Evolutionary conservation across 2,113 vertebrate species (phyloP).

Genomic region (Fregata magnificens): DNA sequence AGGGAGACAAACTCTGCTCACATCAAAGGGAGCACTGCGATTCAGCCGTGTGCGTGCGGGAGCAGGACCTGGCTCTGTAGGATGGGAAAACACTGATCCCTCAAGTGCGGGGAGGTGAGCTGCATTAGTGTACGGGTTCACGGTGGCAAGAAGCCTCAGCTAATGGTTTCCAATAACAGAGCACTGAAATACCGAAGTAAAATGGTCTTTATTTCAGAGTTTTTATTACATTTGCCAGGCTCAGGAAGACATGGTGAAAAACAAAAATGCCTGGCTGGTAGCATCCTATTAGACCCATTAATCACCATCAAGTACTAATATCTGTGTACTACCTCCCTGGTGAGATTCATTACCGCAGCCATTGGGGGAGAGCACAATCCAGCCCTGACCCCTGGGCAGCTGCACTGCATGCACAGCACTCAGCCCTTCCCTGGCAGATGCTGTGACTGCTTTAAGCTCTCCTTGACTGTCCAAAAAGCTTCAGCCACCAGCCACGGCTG

Average conservation of each 20-base stretch:
- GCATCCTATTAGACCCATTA: background rate
- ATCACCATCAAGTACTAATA: background rate
- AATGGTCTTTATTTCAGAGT: background rate
- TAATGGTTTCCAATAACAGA: background rate
- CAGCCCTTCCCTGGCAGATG: background rate
- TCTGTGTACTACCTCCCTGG: background rate
- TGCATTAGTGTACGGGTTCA: fast-evolving
- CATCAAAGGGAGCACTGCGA: fast-evolving
- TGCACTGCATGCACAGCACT: background rate
- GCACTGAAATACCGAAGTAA: background rate
- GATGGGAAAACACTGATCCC: fast-evolving
- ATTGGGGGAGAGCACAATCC: background rate
- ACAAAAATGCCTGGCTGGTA: background rate
- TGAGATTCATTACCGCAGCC: background rate
- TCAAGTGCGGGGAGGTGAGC: fast-evolving
- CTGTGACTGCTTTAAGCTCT: background rate
- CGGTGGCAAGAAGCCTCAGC: background rate
- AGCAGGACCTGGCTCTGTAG: background rate
- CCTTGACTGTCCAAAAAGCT: background rate
- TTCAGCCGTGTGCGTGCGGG: fast-evolving
- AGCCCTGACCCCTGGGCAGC: background rate
- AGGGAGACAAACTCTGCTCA: background rate
- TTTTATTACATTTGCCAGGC: background rate
- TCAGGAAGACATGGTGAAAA: background rate
- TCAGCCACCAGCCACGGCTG: background rate